phyloP scores from a whole-genome alignment of 2,888 invertebrate species.

The Muschampia plurimacula region DNA sequence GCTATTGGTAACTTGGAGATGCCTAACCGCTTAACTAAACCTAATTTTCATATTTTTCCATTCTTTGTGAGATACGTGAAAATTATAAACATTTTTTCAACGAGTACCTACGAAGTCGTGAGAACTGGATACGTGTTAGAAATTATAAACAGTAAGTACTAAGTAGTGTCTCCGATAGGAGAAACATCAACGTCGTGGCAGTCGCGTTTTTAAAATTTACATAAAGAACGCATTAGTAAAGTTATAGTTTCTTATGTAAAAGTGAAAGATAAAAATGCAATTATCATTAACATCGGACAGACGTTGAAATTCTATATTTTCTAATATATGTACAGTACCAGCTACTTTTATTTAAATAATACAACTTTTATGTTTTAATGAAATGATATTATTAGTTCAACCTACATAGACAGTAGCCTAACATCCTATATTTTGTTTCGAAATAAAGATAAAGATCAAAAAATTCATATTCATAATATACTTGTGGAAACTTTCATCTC shows the following conservation, averaged over 20 bases:
- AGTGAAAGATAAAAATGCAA: constrained; percentile 11
- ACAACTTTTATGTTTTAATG: no score
- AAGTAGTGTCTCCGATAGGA: constrained; percentile 33
- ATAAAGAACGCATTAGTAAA: constrained; percentile 18
- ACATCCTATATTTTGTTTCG: no score
- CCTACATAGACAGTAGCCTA: no score
- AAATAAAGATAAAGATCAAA: no score
- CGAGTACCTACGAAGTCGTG: constrained; percentile 57
- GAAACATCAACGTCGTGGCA: constrained; percentile 47
- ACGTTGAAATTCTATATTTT: background rate
- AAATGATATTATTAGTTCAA: no score
- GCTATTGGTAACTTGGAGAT: background rate
- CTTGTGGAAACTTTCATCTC: background rate
- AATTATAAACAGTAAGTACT: constrained; percentile 68
- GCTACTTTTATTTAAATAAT: no score
- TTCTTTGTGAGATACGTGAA: background rate
- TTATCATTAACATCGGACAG: background rate
- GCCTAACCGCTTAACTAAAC: background rate
- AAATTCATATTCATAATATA: no score
- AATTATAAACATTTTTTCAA: constrained; percentile 55
- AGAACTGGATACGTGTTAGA: constrained; percentile 77
- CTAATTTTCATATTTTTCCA: background rate
- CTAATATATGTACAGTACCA: no score
- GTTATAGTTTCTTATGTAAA: background rate
- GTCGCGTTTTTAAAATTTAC: constrained; percentile 32